phyloP scores from a whole-genome alignment of 2,888 invertebrate species.

The Tanypteryx hageni region DNA sequence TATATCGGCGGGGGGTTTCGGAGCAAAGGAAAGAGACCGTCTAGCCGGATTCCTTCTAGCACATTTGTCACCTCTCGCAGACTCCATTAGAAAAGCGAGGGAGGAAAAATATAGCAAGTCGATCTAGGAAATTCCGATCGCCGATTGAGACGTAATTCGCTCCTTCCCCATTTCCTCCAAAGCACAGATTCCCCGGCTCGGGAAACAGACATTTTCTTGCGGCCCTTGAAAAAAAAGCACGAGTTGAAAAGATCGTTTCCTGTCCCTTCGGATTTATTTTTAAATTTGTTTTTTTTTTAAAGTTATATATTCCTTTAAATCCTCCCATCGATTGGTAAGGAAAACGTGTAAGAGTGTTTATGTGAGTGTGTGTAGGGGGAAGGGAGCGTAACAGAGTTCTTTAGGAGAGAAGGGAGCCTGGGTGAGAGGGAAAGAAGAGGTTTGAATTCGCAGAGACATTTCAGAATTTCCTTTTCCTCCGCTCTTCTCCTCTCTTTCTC shows the following conservation, averaged over 20 bases:
- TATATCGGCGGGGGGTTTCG: no score
- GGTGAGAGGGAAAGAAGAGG: no score
- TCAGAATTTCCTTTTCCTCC: background rate
- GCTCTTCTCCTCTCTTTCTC: background rate
- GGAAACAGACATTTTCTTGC: background rate
- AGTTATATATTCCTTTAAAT: conserved; percentile 8
- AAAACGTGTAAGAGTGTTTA: background rate
- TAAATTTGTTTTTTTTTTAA: background rate
- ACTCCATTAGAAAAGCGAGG: no score
- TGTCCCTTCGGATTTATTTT: background rate
- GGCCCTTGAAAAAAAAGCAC: background rate
- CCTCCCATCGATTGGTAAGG: background rate
- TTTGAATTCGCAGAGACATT: no score
- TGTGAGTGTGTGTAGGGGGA: background rate
- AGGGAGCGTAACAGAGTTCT: background rate
- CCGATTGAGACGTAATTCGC: background rate
- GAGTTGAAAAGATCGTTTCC: background rate
- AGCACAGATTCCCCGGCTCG: background rate
- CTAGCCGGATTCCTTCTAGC: no score
- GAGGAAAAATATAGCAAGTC: background rate
- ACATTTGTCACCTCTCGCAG: no score
- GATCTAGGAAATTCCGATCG: background rate
- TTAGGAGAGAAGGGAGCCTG: no score
- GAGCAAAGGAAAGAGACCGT: no score
- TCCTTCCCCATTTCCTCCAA: background rate